phyloP scores from a whole-genome alignment of 2,797 vertebrate species.

The Xiphorhynchus erythropygius region DNA sequence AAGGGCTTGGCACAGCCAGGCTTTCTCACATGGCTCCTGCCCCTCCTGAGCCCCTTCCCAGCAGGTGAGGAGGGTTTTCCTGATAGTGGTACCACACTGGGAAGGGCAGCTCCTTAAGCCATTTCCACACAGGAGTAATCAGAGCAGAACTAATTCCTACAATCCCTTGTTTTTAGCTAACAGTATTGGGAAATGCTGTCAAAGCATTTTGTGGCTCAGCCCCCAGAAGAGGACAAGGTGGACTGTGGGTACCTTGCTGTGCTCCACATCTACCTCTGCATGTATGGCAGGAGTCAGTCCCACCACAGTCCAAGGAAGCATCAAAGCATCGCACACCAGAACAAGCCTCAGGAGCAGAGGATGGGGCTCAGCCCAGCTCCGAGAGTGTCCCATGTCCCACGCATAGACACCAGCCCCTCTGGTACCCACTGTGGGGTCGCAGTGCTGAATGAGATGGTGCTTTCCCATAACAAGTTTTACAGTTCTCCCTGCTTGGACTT shows the following conservation, averaged over 20 bases:
- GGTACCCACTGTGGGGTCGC: not conserved
- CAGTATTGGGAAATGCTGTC: not conserved
- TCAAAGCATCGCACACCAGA: too few species aligned
- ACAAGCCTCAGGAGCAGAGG: not conserved
- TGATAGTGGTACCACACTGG: rapidly evolving
- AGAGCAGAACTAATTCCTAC: not conserved
- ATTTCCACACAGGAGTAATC: not conserved
- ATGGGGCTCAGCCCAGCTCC: rapidly evolving
- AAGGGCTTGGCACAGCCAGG: not conserved
- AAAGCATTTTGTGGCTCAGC: not conserved
- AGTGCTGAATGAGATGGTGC: not conserved
- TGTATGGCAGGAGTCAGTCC: not conserved
- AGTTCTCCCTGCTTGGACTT: not conserved
- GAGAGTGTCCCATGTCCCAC: not conserved
- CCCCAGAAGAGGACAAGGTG: not conserved
- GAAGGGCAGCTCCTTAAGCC: rapidly evolving
- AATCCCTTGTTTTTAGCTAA: not conserved
- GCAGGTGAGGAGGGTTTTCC: not conserved
- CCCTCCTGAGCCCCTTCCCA: not conserved
- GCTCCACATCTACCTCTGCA: rapidly evolving
- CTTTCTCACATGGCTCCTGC: not conserved
- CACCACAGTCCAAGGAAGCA: not conserved
- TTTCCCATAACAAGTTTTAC: not conserved
- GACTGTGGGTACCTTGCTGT: not conserved
- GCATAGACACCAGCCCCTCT: not conserved